Percentiles rank a stretch among this genome's conserved stretches.
phyloP scores from a whole-genome alignment of 1,140 invertebrate species.

The Ceratosolen solmsi region DNA sequence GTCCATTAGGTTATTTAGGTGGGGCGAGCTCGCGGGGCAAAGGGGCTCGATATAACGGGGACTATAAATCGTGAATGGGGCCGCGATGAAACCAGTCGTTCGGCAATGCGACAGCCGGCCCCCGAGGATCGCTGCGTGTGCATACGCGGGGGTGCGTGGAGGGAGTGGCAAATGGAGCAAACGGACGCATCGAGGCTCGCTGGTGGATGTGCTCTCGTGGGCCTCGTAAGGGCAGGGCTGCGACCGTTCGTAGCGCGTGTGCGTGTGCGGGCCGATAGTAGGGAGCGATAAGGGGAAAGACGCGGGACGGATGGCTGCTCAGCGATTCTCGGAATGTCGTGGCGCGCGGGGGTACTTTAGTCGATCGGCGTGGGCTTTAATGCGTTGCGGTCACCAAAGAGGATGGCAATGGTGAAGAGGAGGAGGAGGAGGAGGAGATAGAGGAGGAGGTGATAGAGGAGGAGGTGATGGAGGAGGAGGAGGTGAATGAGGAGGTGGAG shows the following conservation, averaged over 20 bases:
- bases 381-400: neutral
- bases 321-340: neutral
- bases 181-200: no score
- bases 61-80: constrained; percentile 27
- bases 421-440: no score
- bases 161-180: no score
- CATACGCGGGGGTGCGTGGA: neutral
- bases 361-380: neutral
- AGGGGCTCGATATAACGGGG: constrained; percentile 20
- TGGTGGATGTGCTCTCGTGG: no score
- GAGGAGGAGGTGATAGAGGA: no score
- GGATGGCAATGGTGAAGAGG: no score
- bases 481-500: neutral
- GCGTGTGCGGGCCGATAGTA: neutral
- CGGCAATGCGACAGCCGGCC: neutral
- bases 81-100: constrained; percentile 3
- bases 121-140: neutral
- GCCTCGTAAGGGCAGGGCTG: no score
- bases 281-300: neutral
- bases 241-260: no score
- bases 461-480: no score
- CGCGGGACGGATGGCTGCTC: no score
- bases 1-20: neutral
- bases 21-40: neutral
- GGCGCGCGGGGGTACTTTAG: neutral